Evolutionary conservation across 1,140 invertebrate species (phyloP), one percentile per base, ranked within the genome.

Genomic region (Oryzaephilus surinamensis): DNA sequence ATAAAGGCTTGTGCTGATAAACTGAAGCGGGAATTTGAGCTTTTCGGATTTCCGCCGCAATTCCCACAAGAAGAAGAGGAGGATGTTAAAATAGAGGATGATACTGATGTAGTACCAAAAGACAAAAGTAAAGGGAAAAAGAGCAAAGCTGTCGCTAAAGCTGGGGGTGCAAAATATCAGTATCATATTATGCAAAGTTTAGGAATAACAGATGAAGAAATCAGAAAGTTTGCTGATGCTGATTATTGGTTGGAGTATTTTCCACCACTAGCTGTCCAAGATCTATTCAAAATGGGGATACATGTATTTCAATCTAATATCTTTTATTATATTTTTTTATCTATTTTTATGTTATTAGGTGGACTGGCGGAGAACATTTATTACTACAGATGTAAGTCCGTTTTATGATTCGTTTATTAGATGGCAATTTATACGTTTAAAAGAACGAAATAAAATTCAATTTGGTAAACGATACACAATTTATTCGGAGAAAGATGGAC

Each of bases 61-160:
- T 99, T 99, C 69, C 92, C 94, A 12, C 61, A 69, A 20, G 69
- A 73, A 18, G 65, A 70, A 29, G 63, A 65, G 19, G 64, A 69
- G 33, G 60, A 63, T 16, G 16, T 24, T 14, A 50, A 60, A 8
- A 62, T 70, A 19, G 69, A 74, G 40, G 60, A 71, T 29, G 62
- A 66, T 7, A 66, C 65, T 39, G 74, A 79, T 56, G 57, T 78
- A 47, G 61, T 82, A 19, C 73, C 85, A 14, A 89, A 88, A 64
- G 91, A 99, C 62, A 98, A 98, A 66, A 83, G 86, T 39, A 99
- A 98, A 71, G 90, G 93, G 12, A 98, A 97, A 64, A 99, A 98
- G 77, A 97, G 91, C 61, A 99, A 99, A 72, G 87, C 86, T n/a
- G 73, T 81, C 1, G 94, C 96, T 1, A 99, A 99, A 70, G 68